A percentile compares a stretch with the other conserved stretches of the same genome.
Evolutionary conservation across 2,797 vertebrate genomes (phyloP).

Genomic region (Acanthurus lineatus): DNA sequence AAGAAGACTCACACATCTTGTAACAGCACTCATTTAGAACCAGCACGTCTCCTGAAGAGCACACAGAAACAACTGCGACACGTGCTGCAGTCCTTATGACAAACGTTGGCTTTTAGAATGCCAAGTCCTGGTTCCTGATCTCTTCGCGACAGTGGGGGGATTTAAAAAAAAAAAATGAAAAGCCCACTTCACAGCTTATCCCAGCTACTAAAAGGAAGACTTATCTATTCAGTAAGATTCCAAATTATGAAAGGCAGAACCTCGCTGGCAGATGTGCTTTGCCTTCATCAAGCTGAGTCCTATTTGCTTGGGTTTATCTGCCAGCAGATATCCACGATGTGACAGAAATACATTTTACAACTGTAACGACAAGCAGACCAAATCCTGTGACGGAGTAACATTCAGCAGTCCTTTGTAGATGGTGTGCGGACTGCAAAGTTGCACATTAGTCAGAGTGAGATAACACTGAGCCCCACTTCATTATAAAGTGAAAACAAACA

Average conservation of each 20-base stretch:
- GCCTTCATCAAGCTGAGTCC: slow-evolving; percentile 80
- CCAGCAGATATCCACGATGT: slow-evolving; percentile 74
- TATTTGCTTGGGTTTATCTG: slow-evolving; percentile 83
- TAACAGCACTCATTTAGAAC: slow-evolving; percentile 4
- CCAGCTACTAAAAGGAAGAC: slow-evolving; percentile 67
- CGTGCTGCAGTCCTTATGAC: slow-evolving; percentile 24
- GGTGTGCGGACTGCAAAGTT: slow-evolving; percentile 67
- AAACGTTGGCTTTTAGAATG: slow-evolving; percentile 38
- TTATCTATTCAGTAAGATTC: slow-evolving; percentile 84
- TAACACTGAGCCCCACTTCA: slow-evolving; percentile 49
- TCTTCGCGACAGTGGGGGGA: slow-evolving; percentile 13
- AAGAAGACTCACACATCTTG: slow-evolving; percentile 1
- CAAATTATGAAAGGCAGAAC: slow-evolving; percentile 81
- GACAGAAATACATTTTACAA: slow-evolving; percentile 84
- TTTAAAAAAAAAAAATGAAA: slow-evolving; percentile 65
- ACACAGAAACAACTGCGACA: slow-evolving; percentile 18
- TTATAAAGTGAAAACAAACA: slow-evolving; percentile 61
- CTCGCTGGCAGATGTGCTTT: slow-evolving; percentile 77
- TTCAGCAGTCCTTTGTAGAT: slow-evolving; percentile 64
- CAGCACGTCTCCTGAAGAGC: background rate
- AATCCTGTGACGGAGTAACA: slow-evolving; percentile 61
- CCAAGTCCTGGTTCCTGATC: slow-evolving; percentile 17
- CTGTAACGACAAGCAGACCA: slow-evolving; percentile 67
- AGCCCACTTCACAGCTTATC: slow-evolving; percentile 79
- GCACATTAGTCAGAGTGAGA: slow-evolving; percentile 70